Conservation (phyloP, 2,113 vertebrate genomes). For the Tragelaphus imberbis region DNA sequence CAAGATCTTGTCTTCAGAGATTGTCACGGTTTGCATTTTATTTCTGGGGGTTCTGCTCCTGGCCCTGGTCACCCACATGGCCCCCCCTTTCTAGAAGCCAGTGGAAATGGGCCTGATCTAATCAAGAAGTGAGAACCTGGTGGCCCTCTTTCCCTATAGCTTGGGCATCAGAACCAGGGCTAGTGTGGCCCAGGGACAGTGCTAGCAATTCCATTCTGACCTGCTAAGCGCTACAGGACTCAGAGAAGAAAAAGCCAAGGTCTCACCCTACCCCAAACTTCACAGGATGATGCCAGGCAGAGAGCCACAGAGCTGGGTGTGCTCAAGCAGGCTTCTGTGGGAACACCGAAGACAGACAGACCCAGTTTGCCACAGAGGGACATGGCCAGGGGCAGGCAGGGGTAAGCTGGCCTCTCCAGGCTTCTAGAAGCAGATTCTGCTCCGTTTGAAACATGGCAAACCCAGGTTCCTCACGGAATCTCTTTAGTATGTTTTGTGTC, state of each 20-base stretch:
- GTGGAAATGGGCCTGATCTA: background rate
- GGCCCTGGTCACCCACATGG: background rate
- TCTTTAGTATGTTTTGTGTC: background rate
- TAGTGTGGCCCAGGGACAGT: background rate
- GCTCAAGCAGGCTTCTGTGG: background rate
- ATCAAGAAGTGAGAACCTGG: background rate
- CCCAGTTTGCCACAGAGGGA: background rate
- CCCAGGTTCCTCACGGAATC: background rate
- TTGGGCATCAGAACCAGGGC: background rate
- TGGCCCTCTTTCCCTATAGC: no score
- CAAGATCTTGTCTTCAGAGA: background rate
- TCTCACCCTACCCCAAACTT: no score
- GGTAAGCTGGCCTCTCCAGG: background rate
- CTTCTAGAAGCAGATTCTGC: background rate
- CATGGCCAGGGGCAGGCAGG: background rate
- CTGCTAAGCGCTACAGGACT: background rate
- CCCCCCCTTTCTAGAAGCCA: background rate
- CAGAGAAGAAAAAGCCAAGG: background rate
- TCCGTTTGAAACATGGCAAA: background rate
- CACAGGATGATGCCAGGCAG: no score
- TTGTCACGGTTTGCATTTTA: background rate
- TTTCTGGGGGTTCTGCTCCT: background rate
- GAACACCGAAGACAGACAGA: accelerated
- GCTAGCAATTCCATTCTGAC: background rate
- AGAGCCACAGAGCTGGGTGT: background rate